A percentile compares a stretch with the other conserved stretches of the same genome.
These are phyloP conservation scores for Phoeniculus purpureus DNA, from an alignment of 2,797 vertebrate genomes.

Conservation along the genomic window DNA sequence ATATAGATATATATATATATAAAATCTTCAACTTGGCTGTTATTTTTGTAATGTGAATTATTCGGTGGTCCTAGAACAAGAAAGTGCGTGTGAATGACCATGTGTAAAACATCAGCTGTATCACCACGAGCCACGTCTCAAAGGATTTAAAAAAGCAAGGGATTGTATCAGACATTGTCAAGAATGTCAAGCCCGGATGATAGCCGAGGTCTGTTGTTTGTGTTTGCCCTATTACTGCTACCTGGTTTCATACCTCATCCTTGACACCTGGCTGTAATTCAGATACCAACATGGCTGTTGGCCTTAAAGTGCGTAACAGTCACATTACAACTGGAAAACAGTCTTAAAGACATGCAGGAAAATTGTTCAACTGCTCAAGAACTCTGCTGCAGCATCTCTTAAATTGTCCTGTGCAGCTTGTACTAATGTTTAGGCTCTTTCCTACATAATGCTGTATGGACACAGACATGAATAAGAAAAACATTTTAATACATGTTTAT, in stretches of 20 bases:
- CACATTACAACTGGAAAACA: background rate
- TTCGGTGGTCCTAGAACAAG: background rate
- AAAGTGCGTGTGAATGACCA: background rate
- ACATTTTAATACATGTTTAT: background rate
- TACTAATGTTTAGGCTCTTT: background rate
- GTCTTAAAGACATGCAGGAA: background rate
- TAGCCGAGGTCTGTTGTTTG: background rate
- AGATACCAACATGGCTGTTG: background rate
- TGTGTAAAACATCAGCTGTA: background rate
- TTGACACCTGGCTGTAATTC: background rate
- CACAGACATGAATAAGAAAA: background rate
- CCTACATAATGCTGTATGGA: background rate
- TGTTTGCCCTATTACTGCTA: background rate
- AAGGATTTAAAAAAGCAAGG: background rate
- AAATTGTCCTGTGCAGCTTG: background rate
- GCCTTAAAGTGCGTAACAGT: background rate
- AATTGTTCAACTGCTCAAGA: background rate
- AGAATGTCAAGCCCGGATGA: background rate
- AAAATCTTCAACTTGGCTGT: background rate
- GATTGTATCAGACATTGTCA: background rate
- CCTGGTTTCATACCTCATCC: background rate
- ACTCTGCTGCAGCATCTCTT: background rate
- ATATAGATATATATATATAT: too few species aligned
- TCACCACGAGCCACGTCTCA: background rate
- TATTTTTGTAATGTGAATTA: background rate